Evolutionary conservation across 2,113 vertebrate species (phyloP), one percentile per base, ranked within the genome.

Genomic region (Sphaerodactylus townsendi): DNA sequence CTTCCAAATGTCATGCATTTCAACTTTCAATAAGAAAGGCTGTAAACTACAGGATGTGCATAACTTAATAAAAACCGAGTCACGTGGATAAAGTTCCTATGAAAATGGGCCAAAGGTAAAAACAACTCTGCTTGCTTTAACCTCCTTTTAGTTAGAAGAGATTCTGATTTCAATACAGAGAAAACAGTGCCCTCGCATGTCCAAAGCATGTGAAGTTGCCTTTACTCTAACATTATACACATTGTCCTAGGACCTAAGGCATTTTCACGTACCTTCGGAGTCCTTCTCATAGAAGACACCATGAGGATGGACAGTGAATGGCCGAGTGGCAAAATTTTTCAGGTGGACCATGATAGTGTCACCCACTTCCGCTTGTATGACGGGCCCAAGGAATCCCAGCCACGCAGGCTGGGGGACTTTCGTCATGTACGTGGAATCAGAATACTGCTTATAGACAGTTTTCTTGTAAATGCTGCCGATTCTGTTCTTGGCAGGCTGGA

Each of bases 351-450:
- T 66, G 71, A 99, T 83, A 3, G 96, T 94, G 88, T 99, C 98
- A 1, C 96, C 97, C 86, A 98, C 96, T 91, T 99, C 98, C 11
- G 96, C 97, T 89, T 93, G 94, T 75, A 99, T 69, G 87, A 98
- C 1, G 1, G 98, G 98, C 4, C 98, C 98, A 14, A 98, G 91
- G 90, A 96, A 97, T 2, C 98, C 98, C 93, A 98, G 86, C 98
- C 98, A 99, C 5, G 66, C 87, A 1, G 97, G 95, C 65, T 97
- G 97, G 11, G 86, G 71, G 72, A 97, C 62, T 93, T 98, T 97
- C 9, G 93, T 93, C 35, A 86, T 91, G 77, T 96, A 98, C 1
- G 94, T 95, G 80, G 91, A 85, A 75, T 98, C 98, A 0, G 46
- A 97, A 92, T 98, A 98, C 80, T 98, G 96, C 85, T 96, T 97